Conservation (phyloP, 2,113 vertebrate genomes). For the Empidonax alnorum region DNA sequence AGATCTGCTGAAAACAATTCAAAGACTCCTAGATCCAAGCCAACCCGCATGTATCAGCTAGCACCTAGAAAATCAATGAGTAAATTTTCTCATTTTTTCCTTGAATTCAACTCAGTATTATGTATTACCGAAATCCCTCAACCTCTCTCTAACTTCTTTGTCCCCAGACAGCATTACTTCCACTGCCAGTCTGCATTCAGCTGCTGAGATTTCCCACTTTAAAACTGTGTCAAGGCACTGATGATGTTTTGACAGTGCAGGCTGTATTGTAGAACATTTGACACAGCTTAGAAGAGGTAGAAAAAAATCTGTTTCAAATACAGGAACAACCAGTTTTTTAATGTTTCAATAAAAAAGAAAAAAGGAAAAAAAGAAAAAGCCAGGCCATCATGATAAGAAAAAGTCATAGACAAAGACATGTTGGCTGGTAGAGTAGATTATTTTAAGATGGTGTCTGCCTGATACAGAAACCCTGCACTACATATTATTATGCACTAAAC, state of each 20-base stretch:
- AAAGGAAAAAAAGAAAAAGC: background rate
- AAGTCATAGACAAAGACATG: background rate
- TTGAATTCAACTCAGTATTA: background rate
- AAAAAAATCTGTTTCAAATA: background rate
- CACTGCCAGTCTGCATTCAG: constrained; percentile 2
- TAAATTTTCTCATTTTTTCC: background rate
- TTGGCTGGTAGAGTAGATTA: background rate
- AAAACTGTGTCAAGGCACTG: constrained; percentile 56
- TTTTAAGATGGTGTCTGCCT: background rate
- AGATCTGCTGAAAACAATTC: background rate
- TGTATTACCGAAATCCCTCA: background rate
- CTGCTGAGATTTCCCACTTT: constrained; percentile 22
- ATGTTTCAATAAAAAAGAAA: background rate
- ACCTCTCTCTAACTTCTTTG: background rate
- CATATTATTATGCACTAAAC: background rate
- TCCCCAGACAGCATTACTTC: background rate
- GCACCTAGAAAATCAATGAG: background rate
- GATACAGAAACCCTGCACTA: background rate
- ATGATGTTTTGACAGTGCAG: constrained; percentile 47
- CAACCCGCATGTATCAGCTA: background rate
- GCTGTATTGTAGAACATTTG: constrained; percentile 16
- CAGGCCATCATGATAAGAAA: background rate
- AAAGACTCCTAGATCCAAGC: background rate
- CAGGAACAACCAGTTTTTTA: background rate
- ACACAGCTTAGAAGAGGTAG: background rate